Base-by-base conservation (phyloP, 1,140 invertebrate genomes). In the Sesamia nonagrioides region DNA sequence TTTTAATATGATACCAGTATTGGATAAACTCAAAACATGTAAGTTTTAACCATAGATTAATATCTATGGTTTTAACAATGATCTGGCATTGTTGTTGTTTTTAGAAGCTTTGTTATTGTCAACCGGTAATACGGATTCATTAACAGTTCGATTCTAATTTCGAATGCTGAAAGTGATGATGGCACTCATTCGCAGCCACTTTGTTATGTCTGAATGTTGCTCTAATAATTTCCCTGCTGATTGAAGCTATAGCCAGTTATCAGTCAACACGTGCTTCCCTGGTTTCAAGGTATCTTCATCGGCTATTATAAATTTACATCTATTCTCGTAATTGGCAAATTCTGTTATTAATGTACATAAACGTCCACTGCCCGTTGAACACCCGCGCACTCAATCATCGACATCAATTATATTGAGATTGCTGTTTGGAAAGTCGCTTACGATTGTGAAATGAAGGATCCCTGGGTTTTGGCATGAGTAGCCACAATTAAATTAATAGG, bases 401-500 rank as follows among this genome's bases (percentile, higher is more conserved):
- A 69, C 18, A 71, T 71, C 68, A 71, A 71, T 71, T 71, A 71
- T 71, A 69, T 21, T 69, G 15, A 4, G 71, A 73, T 73, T 17
- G 71, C 13, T 60, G 40, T 74, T 60, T 60, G 54, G 63, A 63
- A 71, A 61, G 50, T 35, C 27, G 6, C 58, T 60, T 11, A 71
- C 15, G 58, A 37, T 61, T 75, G 58, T 42, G 73, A 63, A 75
- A 63, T 75, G 58, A 63, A 75, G 73, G 42, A 48, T 48, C 73
- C 54, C 72, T 58, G 73, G 73, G 58, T 63, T 75, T 75, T 75
- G 73, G 73, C 73, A 75, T 48, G 58, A 50, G 58, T 18, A n/a
- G 42, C 17, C 15, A 13, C 73, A 45, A 61, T 75, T 75, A 50
- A 75, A 75, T 75, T 63, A 61, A 63, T 75, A 18, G 58, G 63